Conservation (phyloP, 2,888 invertebrate genomes). For the Hedya salicella region DNA sequence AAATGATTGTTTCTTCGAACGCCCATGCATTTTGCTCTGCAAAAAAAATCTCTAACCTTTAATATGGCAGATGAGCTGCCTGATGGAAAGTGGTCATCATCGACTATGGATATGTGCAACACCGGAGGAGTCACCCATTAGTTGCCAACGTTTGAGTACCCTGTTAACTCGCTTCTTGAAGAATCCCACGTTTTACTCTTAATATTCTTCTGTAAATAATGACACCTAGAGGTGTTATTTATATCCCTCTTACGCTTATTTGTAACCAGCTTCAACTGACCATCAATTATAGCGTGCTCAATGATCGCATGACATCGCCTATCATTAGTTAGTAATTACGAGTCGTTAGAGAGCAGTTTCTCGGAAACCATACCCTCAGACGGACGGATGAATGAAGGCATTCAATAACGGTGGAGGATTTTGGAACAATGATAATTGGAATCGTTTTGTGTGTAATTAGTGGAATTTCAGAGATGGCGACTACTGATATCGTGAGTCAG, state of each 20-base stretch:
- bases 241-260: not conserved
- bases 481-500: too few relatives aligned
- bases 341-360: slow-evolving; percentile 30
- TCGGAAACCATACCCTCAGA: slow-evolving; percentile 10
- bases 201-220: too few relatives aligned
- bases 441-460: not conserved
- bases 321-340: slow-evolving; percentile 20
- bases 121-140: too few relatives aligned
- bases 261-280: not conserved
- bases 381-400: slow-evolving; percentile 18
- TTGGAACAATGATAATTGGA: not conserved
- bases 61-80: too few relatives aligned
- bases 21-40: too few relatives aligned
- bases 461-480: not conserved
- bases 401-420: not conserved
- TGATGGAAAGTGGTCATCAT: too few relatives aligned
- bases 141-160: too few relatives aligned
- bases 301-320: slow-evolving; percentile 22
- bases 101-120: too few relatives aligned
- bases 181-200: too few relatives aligned
- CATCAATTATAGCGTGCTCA: slow-evolving; percentile 11
- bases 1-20: too few relatives aligned
- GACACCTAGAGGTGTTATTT: not conserved
- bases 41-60: too few relatives aligned
- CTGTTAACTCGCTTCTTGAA: too few relatives aligned